Percentiles rank a stretch among this genome's conserved stretches.
phyloP scores from a whole-genome alignment of 1,140 invertebrate species.

The Papilio xuthus region DNA sequence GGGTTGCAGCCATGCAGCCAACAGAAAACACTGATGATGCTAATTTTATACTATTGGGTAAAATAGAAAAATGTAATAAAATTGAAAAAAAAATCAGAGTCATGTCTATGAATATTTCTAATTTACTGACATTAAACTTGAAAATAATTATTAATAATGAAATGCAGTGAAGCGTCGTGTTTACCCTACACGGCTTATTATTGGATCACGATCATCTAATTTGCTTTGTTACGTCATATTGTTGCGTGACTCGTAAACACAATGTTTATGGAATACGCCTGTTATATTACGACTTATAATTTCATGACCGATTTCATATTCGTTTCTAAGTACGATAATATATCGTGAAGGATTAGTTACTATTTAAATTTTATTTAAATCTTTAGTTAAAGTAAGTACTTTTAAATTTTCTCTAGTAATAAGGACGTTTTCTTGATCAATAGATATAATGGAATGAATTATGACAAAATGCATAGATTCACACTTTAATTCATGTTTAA shows the following conservation, averaged over 20 bases:
- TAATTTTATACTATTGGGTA: too few relatives aligned
- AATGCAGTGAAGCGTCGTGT: neutral
- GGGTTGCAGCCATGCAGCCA: too few relatives aligned
- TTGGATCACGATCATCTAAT: slow-evolving; percentile 39
- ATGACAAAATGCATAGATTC: neutral
- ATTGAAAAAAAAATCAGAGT: too few relatives aligned
- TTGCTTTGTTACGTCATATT: slow-evolving; percentile 29
- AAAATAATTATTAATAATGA: neutral
- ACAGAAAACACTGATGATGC: too few relatives aligned
- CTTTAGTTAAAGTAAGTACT: neutral
- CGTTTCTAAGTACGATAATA: neutral
- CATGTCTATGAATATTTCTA: too few relatives aligned
- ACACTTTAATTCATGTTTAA: too few relatives aligned
- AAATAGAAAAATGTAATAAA: too few relatives aligned
- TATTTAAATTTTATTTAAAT: neutral
- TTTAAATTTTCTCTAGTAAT: neutral
- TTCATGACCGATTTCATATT: neutral
- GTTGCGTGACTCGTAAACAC: slow-evolving; percentile 32
- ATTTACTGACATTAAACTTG: neutral
- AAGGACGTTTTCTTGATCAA: neutral
- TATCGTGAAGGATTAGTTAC: neutral
- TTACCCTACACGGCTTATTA: neutral
- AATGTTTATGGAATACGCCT: slow-evolving; percentile 19
- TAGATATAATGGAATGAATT: neutral
- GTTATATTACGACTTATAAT: neutral